Base-by-base conservation (phyloP, 1,140 invertebrate genomes). In the Nasonia longicornis region DNA sequence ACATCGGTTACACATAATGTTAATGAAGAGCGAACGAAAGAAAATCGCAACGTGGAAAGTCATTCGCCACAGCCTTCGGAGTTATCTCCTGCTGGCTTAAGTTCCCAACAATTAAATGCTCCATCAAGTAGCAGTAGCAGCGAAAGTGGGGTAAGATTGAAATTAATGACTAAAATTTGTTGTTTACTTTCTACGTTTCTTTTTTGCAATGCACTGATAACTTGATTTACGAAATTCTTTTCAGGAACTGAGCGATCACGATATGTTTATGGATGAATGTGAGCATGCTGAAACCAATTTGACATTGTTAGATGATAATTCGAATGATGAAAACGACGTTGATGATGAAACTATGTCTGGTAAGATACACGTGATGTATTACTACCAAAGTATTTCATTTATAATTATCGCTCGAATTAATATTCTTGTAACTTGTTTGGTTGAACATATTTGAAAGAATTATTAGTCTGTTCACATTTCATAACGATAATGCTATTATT, bases 301-400 rank as follows among this genome's bases (percentile, higher is more conserved):
- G 29, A 89, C 87, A 63, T 86, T 89, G 38, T 85, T 90, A 16
- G 92, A 93, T 81, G 92, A 93, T 35, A 92, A 92, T 87, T 94
- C 93, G 38, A 94, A 94, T 86, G 95, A 96, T 84, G 95, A 96
- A 87, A 96, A 96, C 88, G 95, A 96, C 86, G 93, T 96, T 4
- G 95, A 96, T 86, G 94, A 96, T 84, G 95, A 96, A 91, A 95
- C 95, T 2, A 96, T 96, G 94, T 96, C 94, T 87, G 95, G 94
- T 95, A 89, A 90, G 83, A 86, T 69, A 79, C 26, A 77, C 35
- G 16, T 69, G 74, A 58, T 48, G 7, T 48, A 38, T 31, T 35
- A 35, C 4, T 3, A 35, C 31, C 31, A 6, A 35, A 35, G 31
- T 35, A 35, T 35, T 35, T 66, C 3, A 77, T 42, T 48, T n/a